A percentile compares a stretch with the other conserved stretches of the same genome.
Evolutionary conservation across 2,888 invertebrate genomes (phyloP).

Genomic region (Brachyptera risi): DNA sequence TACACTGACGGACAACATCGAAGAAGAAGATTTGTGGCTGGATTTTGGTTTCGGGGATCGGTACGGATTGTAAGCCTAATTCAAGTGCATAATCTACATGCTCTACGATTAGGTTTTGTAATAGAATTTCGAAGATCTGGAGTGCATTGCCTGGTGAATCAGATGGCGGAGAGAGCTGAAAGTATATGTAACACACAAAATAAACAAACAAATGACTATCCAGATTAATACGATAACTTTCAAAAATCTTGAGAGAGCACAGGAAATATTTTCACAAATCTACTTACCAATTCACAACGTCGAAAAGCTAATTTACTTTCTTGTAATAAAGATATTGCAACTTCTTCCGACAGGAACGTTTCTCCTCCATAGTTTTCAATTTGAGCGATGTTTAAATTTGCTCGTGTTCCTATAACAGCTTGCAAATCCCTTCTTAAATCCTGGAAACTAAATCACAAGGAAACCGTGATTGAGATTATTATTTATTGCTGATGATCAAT

Average conservation of each 20-base stretch:
- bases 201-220: not conserved
- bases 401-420: constrained; percentile 84
- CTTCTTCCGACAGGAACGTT: constrained; percentile 91
- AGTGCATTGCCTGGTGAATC: constrained; percentile 75
- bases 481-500: no score
- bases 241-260: not conserved
- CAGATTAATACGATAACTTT: no score
- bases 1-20: constrained; percentile 86
- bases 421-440: constrained; percentile 91
- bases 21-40: constrained; percentile 90
- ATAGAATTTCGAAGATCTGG: constrained; percentile 76
- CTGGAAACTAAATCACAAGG: constrained; percentile 63
- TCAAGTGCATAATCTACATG: constrained; percentile 97
- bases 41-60: constrained; percentile 82
- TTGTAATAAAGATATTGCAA: constrained; percentile 86
- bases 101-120: constrained; percentile 81
- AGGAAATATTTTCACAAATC: not conserved
- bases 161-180: constrained; percentile 73
- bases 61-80: constrained; percentile 82
- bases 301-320: constrained; percentile 87
- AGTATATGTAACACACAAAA: constrained; percentile 24
- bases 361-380: constrained; percentile 97
- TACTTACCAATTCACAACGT: constrained; percentile 72
- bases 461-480: no score
- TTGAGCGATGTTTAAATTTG: constrained; percentile 89